Evolutionary conservation across 2,888 invertebrate species (phyloP), one percentile per base, ranked within the genome.

Genomic region (Omphaloscelis lunosa): DNA sequence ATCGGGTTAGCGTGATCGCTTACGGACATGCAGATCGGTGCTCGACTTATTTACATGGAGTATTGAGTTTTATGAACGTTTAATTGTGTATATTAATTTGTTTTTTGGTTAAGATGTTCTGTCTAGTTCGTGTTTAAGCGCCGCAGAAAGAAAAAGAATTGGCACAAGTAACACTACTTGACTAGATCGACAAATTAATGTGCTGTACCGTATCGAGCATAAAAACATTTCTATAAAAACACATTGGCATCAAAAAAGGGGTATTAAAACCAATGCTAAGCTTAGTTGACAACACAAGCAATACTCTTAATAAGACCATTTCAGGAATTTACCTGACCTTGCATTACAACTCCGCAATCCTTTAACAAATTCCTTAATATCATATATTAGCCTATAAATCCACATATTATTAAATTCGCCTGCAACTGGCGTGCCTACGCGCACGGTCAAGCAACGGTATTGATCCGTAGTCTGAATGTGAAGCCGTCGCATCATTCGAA

Each of bases 1-100:
- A 91, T 86, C 89, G 88, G 90, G 91, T 91, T 92, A 91, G 88
- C 90, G 90, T 90, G 90, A 89, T 77, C 75, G 81, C 83, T 86
- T 77, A 79, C 86, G 85, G 88, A 86, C 82, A 77, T 86, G 84
- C 76, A 82, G 71, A 77, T 77, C 62, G 61, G 12, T 65, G 72
- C 51, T 65, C 62, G 74, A 82, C 73, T 77, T 88, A 86, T 79
- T 86, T 86, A 85, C 86, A 86, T 87, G 76, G 84, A 45, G 80
- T 79, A 66, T 86, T 84, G 80, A 69, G 59, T 72, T 84, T 66
- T 75, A 63, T 75, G 68, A 67, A 79, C 78, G 48, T 82, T 68
- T 78, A 74, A 83, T 85, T 75, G 58, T 61, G 27, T 56, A 53
- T 72, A 63, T 83, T 27, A 53, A 72, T 75, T 29, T 86, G 58